Base-by-base conservation (phyloP, 2,888 invertebrate species). In the Patella caerulea region DNA sequence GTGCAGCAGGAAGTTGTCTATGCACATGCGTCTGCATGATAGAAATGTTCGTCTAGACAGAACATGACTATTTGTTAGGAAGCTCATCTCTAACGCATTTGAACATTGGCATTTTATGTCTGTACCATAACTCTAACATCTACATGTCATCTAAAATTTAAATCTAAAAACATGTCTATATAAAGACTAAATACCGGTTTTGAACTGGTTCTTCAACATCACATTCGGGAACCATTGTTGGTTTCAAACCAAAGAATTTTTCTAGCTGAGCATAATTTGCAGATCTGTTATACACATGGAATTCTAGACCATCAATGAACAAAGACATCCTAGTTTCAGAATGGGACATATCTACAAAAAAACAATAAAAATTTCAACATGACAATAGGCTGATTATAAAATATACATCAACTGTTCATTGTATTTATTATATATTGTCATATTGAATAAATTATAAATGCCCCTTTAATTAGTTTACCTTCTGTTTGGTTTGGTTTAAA, bases 281-380 rank as follows among this genome's bases (percentile, higher is more conserved):
- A 78, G 97, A 96, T 83, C 98, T 94, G 93, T 99, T 99, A 92
- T 98, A 99, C 73, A 97, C 95, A 92, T 99, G 98, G 81, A 98
- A 92, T 92, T 99, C 98, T 89, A 97, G 96, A 2, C 85, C 88
- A 78, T 91, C 91, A 78, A 91, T 79, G 81, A 88, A 91, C 9
- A 88, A 78, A 54, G 88, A 87, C 76, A 91, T 82, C 72, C 91
- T 82, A 1, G 97, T 98, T 91, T 98, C 98, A 53, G 96, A 97
- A 93, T 98, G 98, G 3, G 98, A 98, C 88, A 98, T 94, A 94
- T 98, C 98, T 97, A 93, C 34, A 79, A 70, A 93, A 93, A 55
- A 80, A 17, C 12, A 56, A 45, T 71, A 56, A 45, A 24, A 15
- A 45, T 9, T 45, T 45, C 45, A 45, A 45, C 45, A 9, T 45